phyloP scores from a whole-genome alignment of 2,888 invertebrate species.

The Perithous albicinctus region DNA sequence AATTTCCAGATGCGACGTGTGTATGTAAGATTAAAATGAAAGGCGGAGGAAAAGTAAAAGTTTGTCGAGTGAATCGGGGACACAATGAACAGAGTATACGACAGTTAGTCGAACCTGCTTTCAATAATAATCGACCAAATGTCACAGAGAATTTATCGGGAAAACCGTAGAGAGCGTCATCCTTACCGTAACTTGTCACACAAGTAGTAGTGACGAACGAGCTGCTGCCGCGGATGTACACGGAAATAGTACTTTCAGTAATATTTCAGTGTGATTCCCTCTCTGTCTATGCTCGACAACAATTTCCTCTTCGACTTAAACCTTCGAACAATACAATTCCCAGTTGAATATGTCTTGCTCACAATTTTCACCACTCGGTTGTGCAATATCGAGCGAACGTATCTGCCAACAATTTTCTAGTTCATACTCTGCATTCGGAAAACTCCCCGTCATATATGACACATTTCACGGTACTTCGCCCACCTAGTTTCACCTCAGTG shows the following conservation, averaged over 20 bases:
- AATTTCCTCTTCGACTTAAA: conserved; percentile 5
- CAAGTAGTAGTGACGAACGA: not conserved
- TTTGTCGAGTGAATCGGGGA: not conserved
- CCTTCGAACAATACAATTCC: not conserved
- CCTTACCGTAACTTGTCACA: conserved; percentile 1
- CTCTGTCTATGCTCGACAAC: not conserved
- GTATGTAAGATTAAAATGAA: not conserved
- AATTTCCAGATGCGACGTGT: conserved; percentile 47
- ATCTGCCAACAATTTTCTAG: not conserved
- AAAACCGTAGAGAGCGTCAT: not conserved
- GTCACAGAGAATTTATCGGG: conserved; percentile 17
- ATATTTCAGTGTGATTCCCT: not conserved
- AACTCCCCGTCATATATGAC: not conserved
- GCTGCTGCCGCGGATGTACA: not conserved
- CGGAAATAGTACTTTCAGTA: not conserved
- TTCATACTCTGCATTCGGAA: not conserved
- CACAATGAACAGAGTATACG: not conserved
- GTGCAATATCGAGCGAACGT: not conserved
- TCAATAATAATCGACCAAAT: conserved; percentile 60
- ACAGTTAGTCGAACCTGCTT: not conserved
- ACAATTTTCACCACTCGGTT: not conserved
- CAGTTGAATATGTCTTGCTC: conserved; percentile 3
- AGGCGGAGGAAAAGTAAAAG: not conserved
- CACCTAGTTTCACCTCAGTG: too few species aligned
- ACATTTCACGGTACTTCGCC: too few species aligned